Evolutionary conservation across 2,888 invertebrate species (phyloP).

Genomic region (Cosmopolites sordidus): DNA sequence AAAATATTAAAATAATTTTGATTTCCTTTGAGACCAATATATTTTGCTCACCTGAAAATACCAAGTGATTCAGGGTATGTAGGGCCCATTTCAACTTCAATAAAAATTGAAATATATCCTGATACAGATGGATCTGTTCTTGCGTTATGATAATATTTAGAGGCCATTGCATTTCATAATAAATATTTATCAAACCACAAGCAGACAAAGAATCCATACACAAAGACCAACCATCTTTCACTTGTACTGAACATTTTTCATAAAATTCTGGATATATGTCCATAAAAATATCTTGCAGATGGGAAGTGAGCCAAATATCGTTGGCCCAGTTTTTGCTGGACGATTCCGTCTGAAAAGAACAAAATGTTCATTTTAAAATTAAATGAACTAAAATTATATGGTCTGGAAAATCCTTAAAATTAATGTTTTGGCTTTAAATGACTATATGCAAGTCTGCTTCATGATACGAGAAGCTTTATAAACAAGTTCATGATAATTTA

Average conservation of each 20-base stretch:
- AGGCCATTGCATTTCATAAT: slow-evolving; percentile 43
- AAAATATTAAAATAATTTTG: too few relatives aligned
- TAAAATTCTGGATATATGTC: slow-evolving; percentile 44
- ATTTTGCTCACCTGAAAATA: slow-evolving; percentile 42
- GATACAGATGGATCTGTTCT: slow-evolving; percentile 40
- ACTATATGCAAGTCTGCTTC: too few relatives aligned
- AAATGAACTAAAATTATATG: too few relatives aligned
- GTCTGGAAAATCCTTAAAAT: too few relatives aligned
- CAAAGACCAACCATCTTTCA: slow-evolving; percentile 35
- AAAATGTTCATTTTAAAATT: too few relatives aligned
- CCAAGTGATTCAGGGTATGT: slow-evolving; percentile 41
- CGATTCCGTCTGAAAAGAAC: slow-evolving; percentile 31
- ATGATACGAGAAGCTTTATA: too few relatives aligned
- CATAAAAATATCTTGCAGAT: slow-evolving; percentile 44
- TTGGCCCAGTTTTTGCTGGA: slow-evolving; percentile 38
- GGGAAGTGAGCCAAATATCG: slow-evolving; percentile 41
- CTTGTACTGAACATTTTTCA: slow-evolving; percentile 38
- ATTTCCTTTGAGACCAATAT: too few relatives aligned
- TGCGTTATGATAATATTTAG: slow-evolving; percentile 42
- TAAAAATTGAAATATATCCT: slow-evolving; percentile 42
- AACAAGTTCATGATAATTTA: too few relatives aligned
- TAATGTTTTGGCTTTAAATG: too few relatives aligned
- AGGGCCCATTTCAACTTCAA: slow-evolving; percentile 46
- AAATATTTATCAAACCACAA: slow-evolving; percentile 36
- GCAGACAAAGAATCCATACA: slow-evolving; percentile 36